Conservation (phyloP, 2,888 invertebrate species). For the Conus canariensis region DNA sequence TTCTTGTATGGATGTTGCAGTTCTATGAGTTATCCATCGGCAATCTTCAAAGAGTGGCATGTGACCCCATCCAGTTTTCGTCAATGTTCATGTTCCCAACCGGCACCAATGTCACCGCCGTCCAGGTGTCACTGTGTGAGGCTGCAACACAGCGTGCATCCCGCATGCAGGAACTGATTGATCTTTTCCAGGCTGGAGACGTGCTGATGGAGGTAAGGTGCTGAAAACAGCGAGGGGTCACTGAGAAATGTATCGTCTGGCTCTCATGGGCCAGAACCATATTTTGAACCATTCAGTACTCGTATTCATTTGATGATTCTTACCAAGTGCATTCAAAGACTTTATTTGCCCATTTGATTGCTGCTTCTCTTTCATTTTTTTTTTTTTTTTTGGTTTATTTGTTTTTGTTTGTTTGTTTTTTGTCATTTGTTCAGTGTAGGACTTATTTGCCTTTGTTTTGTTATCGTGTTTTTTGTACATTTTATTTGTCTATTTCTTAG, state of each 20-base stretch:
- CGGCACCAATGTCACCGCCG: conserved; percentile 50
- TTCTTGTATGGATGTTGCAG: conserved; percentile 18
- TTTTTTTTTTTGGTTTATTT: too few species aligned
- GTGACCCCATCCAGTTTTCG: conserved; percentile 56
- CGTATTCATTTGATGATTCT: not conserved
- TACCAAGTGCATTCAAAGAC: not conserved
- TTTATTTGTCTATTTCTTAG: too few species aligned
- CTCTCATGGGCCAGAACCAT: not conserved
- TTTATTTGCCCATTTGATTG: too few species aligned
- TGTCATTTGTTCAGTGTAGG: too few species aligned
- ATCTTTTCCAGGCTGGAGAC: conserved; percentile 52
- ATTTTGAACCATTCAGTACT: not conserved
- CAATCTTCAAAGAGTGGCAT: conserved; percentile 56
- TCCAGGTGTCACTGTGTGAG: conserved; percentile 61
- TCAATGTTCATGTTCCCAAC: conserved; percentile 59
- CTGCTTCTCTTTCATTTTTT: too few species aligned
- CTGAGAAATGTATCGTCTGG: not conserved
- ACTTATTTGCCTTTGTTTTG: too few species aligned
- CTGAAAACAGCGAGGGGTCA: not conserved
- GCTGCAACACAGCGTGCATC: conserved; percentile 46
- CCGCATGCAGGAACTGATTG: conserved; percentile 47
- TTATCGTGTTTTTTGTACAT: too few species aligned
- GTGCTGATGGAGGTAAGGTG: conserved; percentile 49
- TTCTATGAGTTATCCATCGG: conserved; percentile 54
- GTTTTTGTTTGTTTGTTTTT: too few species aligned